Percentiles rank a stretch among this genome's conserved stretches.
Evolutionary conservation across 2,797 vertebrate species (phyloP).

Genomic region (Cichlasoma orientale): DNA sequence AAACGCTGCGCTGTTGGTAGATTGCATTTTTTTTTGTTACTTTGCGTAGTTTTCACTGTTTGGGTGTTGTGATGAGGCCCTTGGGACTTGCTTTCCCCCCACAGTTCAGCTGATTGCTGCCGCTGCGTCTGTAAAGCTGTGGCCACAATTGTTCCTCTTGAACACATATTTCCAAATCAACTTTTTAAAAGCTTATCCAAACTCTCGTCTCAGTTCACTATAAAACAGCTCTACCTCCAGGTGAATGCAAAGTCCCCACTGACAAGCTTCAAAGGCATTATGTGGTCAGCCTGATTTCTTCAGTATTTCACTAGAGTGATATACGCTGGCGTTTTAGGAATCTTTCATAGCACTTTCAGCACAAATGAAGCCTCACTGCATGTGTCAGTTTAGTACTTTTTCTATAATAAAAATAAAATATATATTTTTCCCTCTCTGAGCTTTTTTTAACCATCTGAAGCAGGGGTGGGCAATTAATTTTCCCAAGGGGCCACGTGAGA

Average conservation of each 20-base stretch:
- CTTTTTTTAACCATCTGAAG: neutral
- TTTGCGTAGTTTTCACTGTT: slow-evolving; percentile 3
- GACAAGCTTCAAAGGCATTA: neutral
- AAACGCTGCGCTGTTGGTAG: neutral
- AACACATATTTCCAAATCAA: neutral
- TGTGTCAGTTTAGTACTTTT: neutral
- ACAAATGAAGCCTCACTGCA: neutral
- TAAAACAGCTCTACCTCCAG: neutral
- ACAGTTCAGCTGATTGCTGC: neutral
- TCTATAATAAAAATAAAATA: neutral
- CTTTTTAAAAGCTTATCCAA: neutral
- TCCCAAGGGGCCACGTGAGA: neutral
- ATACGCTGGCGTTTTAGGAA: neutral
- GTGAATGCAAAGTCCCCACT: neutral
- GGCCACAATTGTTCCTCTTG: neutral
- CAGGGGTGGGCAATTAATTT: neutral
- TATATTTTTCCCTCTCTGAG: slow-evolving; percentile 15
- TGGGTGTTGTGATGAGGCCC: neutral
- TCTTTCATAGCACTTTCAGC: neutral
- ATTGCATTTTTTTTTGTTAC: neutral
- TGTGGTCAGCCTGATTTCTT: neutral
- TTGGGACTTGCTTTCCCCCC: neutral
- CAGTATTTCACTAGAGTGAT: neutral
- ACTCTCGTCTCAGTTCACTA: neutral
- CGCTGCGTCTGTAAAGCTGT: neutral